These are phyloP conservation scores for Chrosomus eos DNA, from an alignment of 2,797 vertebrate species.

Conservation along the genomic window DNA sequence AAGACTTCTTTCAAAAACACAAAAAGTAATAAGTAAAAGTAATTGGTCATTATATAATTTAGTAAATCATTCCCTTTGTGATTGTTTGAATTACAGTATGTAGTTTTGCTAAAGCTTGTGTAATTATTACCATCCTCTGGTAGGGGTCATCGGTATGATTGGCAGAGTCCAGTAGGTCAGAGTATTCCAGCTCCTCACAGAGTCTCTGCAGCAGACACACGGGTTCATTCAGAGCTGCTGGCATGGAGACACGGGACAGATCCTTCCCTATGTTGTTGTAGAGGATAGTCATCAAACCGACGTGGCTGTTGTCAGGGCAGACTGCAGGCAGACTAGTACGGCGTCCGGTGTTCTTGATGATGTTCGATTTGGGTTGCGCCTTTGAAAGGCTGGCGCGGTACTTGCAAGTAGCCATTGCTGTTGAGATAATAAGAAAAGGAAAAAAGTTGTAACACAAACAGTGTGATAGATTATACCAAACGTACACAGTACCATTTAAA, in stretches of 20 bases:
- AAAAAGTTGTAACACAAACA: background rate
- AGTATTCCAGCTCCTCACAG: conserved; percentile 92
- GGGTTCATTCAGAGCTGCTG: conserved; percentile 84
- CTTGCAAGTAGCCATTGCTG: conserved; percentile 74
- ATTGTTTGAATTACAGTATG: background rate
- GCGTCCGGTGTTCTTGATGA: conserved; percentile 66
- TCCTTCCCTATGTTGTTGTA: conserved; percentile 93
- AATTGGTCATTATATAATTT: background rate
- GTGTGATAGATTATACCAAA: background rate
- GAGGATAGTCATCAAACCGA: conserved; percentile 89
- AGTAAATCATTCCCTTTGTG: background rate
- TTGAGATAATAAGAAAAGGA: background rate
- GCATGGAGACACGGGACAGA: conserved; percentile 91
- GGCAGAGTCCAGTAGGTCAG: conserved; percentile 86
- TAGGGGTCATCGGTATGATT: conserved; percentile 82
- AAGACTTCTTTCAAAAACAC: background rate
- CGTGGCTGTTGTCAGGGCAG: conserved; percentile 85
- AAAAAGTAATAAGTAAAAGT: background rate
- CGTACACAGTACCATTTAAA: background rate
- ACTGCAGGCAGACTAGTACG: conserved; percentile 79
- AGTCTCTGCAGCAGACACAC: conserved; percentile 87
- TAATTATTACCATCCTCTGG: conserved; percentile 85
- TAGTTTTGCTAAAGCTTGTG: background rate
- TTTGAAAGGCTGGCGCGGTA: conserved; percentile 76
- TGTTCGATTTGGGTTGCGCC: conserved; percentile 55